These are phyloP conservation scores for Ennomos erosarius DNA, from an alignment of 2,888 invertebrate genomes.

Conservation along the genomic window DNA sequence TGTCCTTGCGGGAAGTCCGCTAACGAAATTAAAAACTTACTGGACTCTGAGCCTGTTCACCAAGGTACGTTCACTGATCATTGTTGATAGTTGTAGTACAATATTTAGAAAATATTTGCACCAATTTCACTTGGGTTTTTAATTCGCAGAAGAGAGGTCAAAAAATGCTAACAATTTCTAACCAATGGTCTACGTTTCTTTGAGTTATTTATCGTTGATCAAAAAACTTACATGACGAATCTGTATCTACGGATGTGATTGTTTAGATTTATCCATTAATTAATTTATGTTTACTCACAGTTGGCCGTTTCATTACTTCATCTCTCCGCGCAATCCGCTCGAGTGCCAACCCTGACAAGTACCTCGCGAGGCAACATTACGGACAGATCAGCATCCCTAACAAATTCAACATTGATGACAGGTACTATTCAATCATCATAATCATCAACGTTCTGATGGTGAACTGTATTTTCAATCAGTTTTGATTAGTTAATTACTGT, in stretches of 20 bases:
- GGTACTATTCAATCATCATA: constrained; percentile 54
- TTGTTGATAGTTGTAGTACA: not conserved
- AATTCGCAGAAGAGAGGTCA: no score
- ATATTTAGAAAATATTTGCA: no score
- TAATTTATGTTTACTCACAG: constrained; percentile 57
- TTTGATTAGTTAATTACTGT: no score
- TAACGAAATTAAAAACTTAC: constrained; percentile 87
- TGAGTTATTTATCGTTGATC: no score
- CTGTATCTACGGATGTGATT: no score
- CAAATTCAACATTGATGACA: constrained; percentile 88
- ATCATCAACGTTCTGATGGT: not conserved
- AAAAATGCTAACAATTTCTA: no score
- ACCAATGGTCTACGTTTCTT: no score
- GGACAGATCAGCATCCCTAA: constrained; percentile 82
- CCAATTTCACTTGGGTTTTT: no score
- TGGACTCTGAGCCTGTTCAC: constrained; percentile 90
- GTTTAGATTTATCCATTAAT: not conserved
- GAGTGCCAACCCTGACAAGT: constrained; percentile 91
- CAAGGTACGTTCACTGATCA: constrained; percentile 80
- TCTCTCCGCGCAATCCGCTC: constrained; percentile 92
- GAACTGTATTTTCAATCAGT: no score
- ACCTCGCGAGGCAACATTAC: constrained; percentile 80
- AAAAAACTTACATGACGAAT: no score
- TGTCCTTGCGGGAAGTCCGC: constrained; percentile 91
- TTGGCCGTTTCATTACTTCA: constrained; percentile 94